Evolutionary conservation across 2,888 invertebrate genomes (phyloP).

Genomic region (Zaprionus obscuricornis): DNA sequence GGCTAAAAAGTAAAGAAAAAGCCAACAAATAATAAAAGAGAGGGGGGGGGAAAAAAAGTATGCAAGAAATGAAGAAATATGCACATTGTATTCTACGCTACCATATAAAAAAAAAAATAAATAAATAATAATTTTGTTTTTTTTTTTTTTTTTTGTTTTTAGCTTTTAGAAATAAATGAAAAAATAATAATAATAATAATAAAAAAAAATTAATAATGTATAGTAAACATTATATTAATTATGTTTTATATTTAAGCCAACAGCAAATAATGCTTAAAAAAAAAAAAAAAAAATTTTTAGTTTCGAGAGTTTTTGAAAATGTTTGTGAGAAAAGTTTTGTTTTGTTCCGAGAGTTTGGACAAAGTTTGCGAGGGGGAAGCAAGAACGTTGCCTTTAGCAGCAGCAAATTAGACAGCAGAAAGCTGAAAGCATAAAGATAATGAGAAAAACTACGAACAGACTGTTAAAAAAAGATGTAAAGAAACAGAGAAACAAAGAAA

Average conservation of each 20-base stretch:
- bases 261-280: conserved; percentile 40
- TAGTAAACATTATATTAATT: conserved; percentile 50
- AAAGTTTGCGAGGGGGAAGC: too few species aligned
- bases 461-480: too few species aligned
- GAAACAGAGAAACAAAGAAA: neutral
- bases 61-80: conserved; percentile 26
- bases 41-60: conserved; percentile 2
- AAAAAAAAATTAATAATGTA: conserved; percentile 45
- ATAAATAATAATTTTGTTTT: conserved; percentile 34
- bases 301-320: too few species aligned
- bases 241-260: conserved; percentile 44
- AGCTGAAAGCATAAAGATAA: too few species aligned
- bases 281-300: conserved; percentile 3
- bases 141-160: conserved; percentile 45
- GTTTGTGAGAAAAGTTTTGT: too few species aligned
- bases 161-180: conserved; percentile 45
- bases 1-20: conserved; percentile 1
- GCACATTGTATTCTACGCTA: conserved; percentile 33
- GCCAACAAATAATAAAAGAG: neutral
- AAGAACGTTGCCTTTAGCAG: too few species aligned
- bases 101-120: conserved; percentile 28
- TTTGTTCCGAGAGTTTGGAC: too few species aligned
- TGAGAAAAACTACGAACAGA: too few species aligned
- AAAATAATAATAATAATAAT: conserved; percentile 10
- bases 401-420: too few species aligned